Base-by-base conservation (phyloP, 2,888 invertebrate genomes). In the Thecophora atra region DNA sequence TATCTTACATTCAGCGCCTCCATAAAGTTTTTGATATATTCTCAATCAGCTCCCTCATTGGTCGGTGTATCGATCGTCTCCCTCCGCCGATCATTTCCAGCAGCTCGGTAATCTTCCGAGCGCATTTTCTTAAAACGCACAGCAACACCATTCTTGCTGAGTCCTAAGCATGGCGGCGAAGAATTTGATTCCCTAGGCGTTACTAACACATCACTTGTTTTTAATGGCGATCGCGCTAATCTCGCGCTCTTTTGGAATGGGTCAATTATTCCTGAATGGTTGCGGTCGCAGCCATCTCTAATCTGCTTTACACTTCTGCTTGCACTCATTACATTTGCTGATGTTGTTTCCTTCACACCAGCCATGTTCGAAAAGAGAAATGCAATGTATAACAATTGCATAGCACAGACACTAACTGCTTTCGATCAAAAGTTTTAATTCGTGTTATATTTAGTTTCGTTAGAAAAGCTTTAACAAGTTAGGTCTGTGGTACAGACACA, bases 161-260 rank as follows among this genome's bases (percentile, higher is more conserved):
- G 51, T n/a, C 17, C 51, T 51, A 51, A 51, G 51, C 51, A 51
- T 51, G 51, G 51, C 51, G 51, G 51, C 5, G 51, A 51, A 15
- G 51, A 51, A 51, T 51, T 51, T 6, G 51, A 51, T 51, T 17
- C 15, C 51, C 15, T 51, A 17, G 51, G 51, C 51, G 51, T 51
- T 51, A n/a, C 51, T n/a, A 51, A 1, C 51, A 17, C 2, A 2
- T 2, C 51, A 51, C 5, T 51, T 51, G n/a, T n/a, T 51, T n/a
- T 51, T 51, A 51, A 51, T 51, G 51, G n/a, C 51, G 51, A 51
- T n/a, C 51, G 51, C 2, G 1, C 51, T 21, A 54, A 21, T 8
- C 19, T 19, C 1, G 1, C 21, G 21, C 54, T 54, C 3, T 54
- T 54, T 3, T 54, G 6, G n/a, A 54, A 54, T 3, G 54, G 54